A percentile compares a stretch with the other conserved stretches of the same genome.
Conservation (phyloP, 1,140 invertebrate genomes). For the Drosophila nebulosa region DNA sequence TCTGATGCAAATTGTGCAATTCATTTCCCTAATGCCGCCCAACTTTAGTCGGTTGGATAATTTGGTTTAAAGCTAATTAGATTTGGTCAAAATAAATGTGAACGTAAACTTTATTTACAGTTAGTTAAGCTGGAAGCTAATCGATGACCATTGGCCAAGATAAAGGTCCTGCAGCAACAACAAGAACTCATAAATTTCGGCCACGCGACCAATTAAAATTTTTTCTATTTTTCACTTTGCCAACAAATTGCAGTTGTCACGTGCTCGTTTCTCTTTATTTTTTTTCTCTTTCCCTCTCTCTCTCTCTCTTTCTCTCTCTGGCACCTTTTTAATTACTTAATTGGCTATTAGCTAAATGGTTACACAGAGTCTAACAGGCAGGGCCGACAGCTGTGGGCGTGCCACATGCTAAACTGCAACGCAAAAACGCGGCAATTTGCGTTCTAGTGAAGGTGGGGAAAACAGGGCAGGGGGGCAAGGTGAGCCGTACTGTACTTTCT, state of each 20-base stretch:
- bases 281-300: neutral
- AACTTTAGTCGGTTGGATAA: constrained; percentile 28
- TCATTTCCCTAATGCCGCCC: constrained; percentile 53
- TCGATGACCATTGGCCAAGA: constrained; percentile 44
- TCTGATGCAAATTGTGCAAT: constrained; percentile 38
- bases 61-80: constrained; percentile 73
- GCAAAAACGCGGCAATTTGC: constrained; percentile 25
- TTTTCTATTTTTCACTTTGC: constrained; percentile 21
- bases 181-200: constrained; percentile 28
- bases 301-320: neutral
- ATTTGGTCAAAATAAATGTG: constrained; percentile 19
- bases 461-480: too few relatives aligned
- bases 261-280: constrained; percentile 19
- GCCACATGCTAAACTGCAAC: neutral
- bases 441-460: too few relatives aligned
- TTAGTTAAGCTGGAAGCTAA: constrained; percentile 34
- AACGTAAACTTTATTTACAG: constrained; percentile 61
- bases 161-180: neutral
- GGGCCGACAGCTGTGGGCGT: neutral
- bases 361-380: neutral
- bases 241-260: constrained; percentile 65
- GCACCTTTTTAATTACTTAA: constrained; percentile 66
- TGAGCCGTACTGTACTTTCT: too few relatives aligned
- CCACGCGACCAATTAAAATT: constrained; percentile 30
- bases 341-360: constrained; percentile 69